These are phyloP conservation scores for Pyrochroa serraticornis DNA, from an alignment of 2,888 invertebrate species.

Conservation along the genomic window DNA sequence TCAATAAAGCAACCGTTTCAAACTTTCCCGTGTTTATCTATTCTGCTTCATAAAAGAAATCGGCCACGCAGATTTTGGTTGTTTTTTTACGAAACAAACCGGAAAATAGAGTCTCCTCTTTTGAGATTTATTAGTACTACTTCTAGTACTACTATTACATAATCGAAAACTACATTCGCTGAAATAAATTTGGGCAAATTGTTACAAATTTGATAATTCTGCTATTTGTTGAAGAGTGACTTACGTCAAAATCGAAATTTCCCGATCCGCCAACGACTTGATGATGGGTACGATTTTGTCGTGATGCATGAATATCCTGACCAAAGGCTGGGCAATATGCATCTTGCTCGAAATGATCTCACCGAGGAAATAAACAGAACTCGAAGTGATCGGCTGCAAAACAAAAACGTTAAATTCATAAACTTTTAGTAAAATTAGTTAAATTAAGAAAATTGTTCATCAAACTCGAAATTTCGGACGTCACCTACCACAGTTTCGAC, in stretches of 20 bases:
- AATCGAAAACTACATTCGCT: too few species aligned
- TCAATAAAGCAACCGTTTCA: neutral
- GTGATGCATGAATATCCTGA: constrained; percentile 84
- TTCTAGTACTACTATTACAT: too few species aligned
- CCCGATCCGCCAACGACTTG: constrained; percentile 80
- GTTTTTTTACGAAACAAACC: too few species aligned
- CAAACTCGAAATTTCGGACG: neutral
- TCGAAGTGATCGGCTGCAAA: constrained; percentile 75
- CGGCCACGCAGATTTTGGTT: too few species aligned
- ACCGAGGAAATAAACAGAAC: constrained; percentile 82
- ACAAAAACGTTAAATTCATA: constrained; percentile 13
- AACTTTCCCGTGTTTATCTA: too few species aligned
- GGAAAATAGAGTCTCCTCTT: too few species aligned
- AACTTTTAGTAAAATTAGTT: too few species aligned
- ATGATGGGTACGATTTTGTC: constrained; percentile 86
- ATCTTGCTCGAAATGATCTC: constrained; percentile 86
- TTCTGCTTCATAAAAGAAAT: too few species aligned
- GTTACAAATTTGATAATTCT: constrained; percentile 3
- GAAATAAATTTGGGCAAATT: neutral
- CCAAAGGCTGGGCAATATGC: constrained; percentile 88
- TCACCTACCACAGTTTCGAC: constrained; percentile 65
- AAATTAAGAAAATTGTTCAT: too few species aligned
- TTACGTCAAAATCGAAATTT: constrained; percentile 89
- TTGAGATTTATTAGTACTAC: too few species aligned
- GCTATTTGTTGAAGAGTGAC: constrained; percentile 52